Evolutionary conservation across 2,797 vertebrate species (phyloP), one percentile per base, ranked within the genome.

Genomic region (Onychomys leucogaster): DNA sequence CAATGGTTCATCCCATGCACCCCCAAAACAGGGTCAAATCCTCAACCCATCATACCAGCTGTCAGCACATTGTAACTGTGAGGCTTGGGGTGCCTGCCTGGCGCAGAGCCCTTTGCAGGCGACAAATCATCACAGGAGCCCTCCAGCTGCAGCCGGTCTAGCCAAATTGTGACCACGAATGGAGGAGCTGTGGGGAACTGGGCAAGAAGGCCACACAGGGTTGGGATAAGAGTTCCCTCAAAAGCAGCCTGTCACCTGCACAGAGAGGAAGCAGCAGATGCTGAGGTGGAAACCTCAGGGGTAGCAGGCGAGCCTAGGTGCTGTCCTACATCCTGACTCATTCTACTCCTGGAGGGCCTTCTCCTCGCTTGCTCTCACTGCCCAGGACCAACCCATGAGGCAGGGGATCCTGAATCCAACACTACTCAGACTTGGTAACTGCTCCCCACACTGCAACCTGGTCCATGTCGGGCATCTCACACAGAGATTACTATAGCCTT

Each of bases 221-320:
- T 0, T n/a, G 0, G 55, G 27, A n/a, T 34, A 52, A 34, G 71
- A 61, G 46, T 49, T 41, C 8, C 16, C 78, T 32, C n/a, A 29
- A 59, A 32, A 16, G 23, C 43, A 69, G 80, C 23, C 25, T 7
- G 67, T 13, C 9, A 37, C 78, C 78, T 27, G 13, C 25, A 27
- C 6, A 52, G 7, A 65, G 17, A 67, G 63, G 75, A 77, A 71
- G 61, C 59, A 52, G 75, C 16, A 41, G 37, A 11, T 2, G 55
- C 29, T 41, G 14, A 34, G 57, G 83, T 2, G 1, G 69, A 23
- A 52, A 65, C 23, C 78, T 78, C 5, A 46, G 81, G 12, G 1
- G 19, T 1, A 21, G 3, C 25, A 23, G 12, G 49, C 32, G 11
- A 34, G 43, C 59, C 12, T 25, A 59, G 46, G 16, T 0, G 0